A percentile compares a stretch with the other conserved stretches of the same genome.
Evolutionary conservation across 1,140 invertebrate species (phyloP).

Genomic region (Acyrthosiphon pisum): DNA sequence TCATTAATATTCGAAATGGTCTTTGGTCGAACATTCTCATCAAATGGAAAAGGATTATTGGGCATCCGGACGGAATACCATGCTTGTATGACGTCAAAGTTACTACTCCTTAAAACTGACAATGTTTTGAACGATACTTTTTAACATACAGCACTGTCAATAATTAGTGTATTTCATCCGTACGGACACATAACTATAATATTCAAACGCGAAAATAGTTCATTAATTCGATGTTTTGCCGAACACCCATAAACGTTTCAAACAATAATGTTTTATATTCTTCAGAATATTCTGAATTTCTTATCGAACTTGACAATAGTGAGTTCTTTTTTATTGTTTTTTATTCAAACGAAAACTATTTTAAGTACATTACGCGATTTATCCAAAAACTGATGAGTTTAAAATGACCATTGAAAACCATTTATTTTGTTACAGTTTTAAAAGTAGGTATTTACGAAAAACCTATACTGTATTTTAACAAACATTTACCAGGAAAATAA

Average conservation of each 20-base stretch:
- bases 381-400: background rate
- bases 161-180: background rate
- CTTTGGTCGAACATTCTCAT: background rate
- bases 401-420: background rate
- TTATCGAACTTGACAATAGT: constrained; percentile 15
- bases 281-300: constrained; percentile 17
- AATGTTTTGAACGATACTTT: background rate
- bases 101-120: background rate
- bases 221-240: background rate
- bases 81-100: background rate
- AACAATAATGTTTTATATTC: background rate
- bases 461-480: background rate
- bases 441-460: background rate
- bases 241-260: background rate
- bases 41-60: background rate
- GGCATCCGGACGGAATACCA: background rate
- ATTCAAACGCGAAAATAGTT: background rate
- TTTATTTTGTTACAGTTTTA: background rate
- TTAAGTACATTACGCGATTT: background rate
- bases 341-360: background rate
- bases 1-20: background rate
- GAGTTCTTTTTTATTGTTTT: background rate
- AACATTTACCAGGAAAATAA: background rate
- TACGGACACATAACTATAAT: background rate
- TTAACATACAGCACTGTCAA: background rate